Evolutionary conservation across 2,888 invertebrate genomes (phyloP), one percentile per base, ranked within the genome.

Genomic region (Plagodis pulveraria): DNA sequence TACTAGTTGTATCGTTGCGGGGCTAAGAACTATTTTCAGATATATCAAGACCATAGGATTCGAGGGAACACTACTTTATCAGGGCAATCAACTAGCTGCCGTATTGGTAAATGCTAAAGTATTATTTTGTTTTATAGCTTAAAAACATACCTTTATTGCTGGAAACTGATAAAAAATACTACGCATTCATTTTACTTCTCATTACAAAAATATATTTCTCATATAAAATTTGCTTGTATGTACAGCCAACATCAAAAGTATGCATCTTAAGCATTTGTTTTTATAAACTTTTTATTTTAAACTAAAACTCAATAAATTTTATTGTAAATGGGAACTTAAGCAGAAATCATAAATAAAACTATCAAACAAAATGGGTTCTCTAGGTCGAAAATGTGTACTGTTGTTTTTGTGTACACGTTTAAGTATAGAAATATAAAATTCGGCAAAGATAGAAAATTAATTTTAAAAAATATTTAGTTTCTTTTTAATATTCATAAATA

Each of bases 31-130:
- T 58, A 51, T 66, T 57, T 56, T 45, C 51, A 56, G 58, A n/a
- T 62, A 33, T 56, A 58, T 56, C 78, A 81, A 74, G 77, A 80
- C 77, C 73, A 72, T 69, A 79, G 78, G 72, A 66, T n/a, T 72
- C 50, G 63, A 58, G 70, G 82, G 82, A 71, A 64, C 66, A 73
- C 87, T 89, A 88, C 81, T 4, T 22, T 63, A 59, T 77, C 71
- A 76, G 67, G 72, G 76, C 53, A 62, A 76, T 77, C 7, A 51
- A 56, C 83, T 85, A 91, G 90, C 91, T 91, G 91, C 91, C 91
- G 86, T 89, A 87, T 92, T 92, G 92, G 92, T 92, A 92, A 92
- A 92, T 92, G 92, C 89, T 90, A 91, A 83, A 78, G 77, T 80
- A 77, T 80, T 83, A 80, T 75, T 67, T 76, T 8, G 77, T 85